Evolutionary conservation across 2,888 invertebrate species (phyloP).

Genomic region (Caenorhabditis sp.): DNA sequence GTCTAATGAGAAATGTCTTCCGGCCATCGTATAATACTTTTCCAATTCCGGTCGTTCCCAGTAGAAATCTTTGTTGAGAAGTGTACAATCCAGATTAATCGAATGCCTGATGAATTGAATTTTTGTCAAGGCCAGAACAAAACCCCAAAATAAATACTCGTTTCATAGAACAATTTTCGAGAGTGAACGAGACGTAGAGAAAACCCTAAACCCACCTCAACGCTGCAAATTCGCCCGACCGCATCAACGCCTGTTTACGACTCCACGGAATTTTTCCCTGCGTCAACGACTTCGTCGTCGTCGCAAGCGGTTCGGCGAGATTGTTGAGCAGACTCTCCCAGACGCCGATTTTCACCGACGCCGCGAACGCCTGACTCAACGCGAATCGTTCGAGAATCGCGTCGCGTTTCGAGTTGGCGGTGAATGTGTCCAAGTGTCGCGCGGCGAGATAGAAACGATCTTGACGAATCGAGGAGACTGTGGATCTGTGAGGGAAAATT

Average conservation of each 20-base stretch:
- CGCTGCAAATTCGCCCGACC: constrained; percentile 62
- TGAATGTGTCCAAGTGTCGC: constrained; percentile 27
- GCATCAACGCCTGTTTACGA: constrained; percentile 55
- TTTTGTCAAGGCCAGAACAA: no score
- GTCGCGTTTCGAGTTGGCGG: constrained; percentile 26
- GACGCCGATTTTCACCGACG: constrained; percentile 90
- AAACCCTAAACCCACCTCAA: no score
- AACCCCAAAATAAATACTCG: no score
- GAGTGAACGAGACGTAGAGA: no score
- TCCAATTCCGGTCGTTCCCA: constrained; percentile 94
- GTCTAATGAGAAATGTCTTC: constrained; percentile 76
- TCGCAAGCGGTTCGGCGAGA: constrained; percentile 84
- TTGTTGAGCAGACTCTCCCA: constrained; percentile 88
- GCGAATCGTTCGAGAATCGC: constrained; percentile 83
- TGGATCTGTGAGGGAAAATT: constrained; percentile 11
- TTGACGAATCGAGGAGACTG: constrained; percentile 28
- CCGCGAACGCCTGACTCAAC: constrained; percentile 90
- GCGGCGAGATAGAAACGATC: constrained; percentile 46
- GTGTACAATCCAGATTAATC: constrained; percentile 90
- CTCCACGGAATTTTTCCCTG: constrained; percentile 61
- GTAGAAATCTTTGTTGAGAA: constrained; percentile 94
- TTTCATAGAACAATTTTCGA: no score
- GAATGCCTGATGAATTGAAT: constrained; percentile 76
- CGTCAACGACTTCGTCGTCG: constrained; percentile 71
- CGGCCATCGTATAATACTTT: constrained; percentile 82